Conservation (phyloP, 2,888 invertebrate genomes). For the Xiphydria camelus region DNA sequence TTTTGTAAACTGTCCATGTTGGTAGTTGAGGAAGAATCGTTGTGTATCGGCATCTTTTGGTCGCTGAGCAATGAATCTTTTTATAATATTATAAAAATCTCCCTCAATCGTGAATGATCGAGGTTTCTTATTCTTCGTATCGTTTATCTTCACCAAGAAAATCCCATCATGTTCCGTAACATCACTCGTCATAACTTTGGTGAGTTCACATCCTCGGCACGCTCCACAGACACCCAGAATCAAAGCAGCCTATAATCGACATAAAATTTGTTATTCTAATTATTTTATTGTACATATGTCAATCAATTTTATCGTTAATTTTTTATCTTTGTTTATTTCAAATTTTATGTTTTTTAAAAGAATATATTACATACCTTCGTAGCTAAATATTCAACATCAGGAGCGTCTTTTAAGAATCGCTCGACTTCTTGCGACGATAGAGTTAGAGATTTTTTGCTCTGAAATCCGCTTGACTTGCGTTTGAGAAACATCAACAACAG, state of each 20-base stretch:
- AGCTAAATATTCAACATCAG: conserved; percentile 31
- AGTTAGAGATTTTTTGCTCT: conserved; percentile 36
- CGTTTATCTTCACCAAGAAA: not conserved
- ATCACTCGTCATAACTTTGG: not conserved
- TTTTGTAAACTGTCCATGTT: not conserved
- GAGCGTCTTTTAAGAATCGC: conserved; percentile 31
- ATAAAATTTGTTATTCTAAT: not conserved
- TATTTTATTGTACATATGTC: not conserved
- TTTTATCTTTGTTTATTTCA: not conserved
- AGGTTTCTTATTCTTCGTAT: not conserved
- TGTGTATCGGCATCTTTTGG: not conserved
- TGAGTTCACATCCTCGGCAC: conserved; percentile 1
- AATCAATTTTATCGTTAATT: not conserved
- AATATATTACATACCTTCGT: conserved; percentile 22
- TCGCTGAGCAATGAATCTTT: not conserved
- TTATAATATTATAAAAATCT: not conserved
- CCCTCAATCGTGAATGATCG: not conserved
- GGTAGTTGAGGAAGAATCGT: not conserved
- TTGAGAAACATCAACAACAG: conserved; percentile 32
- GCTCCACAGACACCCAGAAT: conserved; percentile 1
- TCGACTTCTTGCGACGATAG: conserved; percentile 35
- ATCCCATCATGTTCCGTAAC: conserved; percentile 1
- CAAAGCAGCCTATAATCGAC: conserved; percentile 3
- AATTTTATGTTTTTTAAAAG: not conserved
- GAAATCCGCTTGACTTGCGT: conserved; percentile 33